Percentiles rank a stretch among this genome's conserved stretches.
Evolutionary conservation across 1,140 invertebrate species (phyloP).

Genomic region (Colletes gigas): DNA sequence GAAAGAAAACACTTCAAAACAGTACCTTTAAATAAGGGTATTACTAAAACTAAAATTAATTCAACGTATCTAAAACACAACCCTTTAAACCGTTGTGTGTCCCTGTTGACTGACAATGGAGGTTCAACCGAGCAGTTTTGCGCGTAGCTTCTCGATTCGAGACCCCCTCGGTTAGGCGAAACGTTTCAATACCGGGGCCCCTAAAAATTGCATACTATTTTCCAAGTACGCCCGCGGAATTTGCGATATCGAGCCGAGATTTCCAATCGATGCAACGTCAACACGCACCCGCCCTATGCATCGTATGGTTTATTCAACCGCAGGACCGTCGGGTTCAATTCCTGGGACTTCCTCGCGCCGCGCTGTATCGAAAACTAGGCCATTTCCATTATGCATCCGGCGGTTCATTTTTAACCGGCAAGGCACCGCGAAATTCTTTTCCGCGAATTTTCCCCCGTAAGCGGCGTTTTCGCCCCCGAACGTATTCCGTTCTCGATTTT

Average conservation of each 20-base stretch:
- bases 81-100: no score
- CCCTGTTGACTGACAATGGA: no score
- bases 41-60: no score
- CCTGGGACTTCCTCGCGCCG: not conserved
- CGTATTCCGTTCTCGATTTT: slow-evolving; percentile 46
- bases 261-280: slow-evolving; percentile 14
- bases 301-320: slow-evolving; percentile 23
- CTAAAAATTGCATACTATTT: slow-evolving; percentile 32
- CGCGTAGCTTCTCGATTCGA: no score
- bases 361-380: not conserved
- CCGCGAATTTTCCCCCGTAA: slow-evolving; percentile 28
- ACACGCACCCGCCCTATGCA: not conserved
- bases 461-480: not conserved
- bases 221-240: not conserved
- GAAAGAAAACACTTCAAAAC: no score
- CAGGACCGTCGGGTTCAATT: not conserved
- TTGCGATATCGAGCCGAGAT: not conserved
- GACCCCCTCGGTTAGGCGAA: no score
- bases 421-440: slow-evolving; percentile 8
- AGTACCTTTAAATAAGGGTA: no score
- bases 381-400: slow-evolving; percentile 28
- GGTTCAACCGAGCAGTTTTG: no score
- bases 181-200: not conserved
- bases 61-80: no score
- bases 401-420: slow-evolving; percentile 7